phyloP scores from a whole-genome alignment of 2,113 vertebrate genomes.

The Bujurquina vittata region DNA sequence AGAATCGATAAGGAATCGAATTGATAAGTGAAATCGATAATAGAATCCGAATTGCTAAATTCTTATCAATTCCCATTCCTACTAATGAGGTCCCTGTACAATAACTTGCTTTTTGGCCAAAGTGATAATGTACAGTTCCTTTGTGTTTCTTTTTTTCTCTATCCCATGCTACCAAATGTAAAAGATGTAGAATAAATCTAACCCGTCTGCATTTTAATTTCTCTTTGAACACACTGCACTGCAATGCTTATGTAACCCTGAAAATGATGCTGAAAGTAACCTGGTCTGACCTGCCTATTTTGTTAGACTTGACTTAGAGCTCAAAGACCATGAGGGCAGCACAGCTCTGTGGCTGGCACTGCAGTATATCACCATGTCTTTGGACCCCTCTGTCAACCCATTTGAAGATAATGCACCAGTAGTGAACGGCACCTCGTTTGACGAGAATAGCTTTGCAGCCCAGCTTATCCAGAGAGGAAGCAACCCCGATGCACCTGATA shows the following conservation, averaged over 20 bases:
- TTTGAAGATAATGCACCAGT: conserved; percentile 91
- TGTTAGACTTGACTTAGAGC: conserved; percentile 90
- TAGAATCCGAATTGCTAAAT: too few species aligned
- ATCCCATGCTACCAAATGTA: background rate
- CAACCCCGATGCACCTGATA: conserved; percentile 91
- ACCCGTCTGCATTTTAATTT: background rate
- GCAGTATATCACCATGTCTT: conserved; percentile 92
- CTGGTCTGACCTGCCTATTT: background rate
- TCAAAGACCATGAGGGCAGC: conserved; percentile 95
- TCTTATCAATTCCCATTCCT: too few species aligned
- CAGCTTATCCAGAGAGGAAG: conserved; percentile 93
- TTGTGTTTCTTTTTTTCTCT: background rate
- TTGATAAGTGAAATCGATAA: too few species aligned
- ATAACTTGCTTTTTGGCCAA: background rate
- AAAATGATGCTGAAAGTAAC: background rate
- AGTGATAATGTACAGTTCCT: background rate
- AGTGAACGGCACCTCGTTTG: conserved; percentile 94
- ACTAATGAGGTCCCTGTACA: background rate
- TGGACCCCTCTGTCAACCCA: conserved; percentile 92
- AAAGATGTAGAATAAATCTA: background rate
- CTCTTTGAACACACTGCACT: background rate
- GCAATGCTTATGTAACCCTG: background rate
- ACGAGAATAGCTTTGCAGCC: conserved; percentile 96
- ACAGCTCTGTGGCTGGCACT: conserved; percentile 96
- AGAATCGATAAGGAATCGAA: too few species aligned